These are phyloP conservation scores for Drosophila orosa DNA, from an alignment of 1,140 invertebrate species.

Conservation along the genomic window DNA sequence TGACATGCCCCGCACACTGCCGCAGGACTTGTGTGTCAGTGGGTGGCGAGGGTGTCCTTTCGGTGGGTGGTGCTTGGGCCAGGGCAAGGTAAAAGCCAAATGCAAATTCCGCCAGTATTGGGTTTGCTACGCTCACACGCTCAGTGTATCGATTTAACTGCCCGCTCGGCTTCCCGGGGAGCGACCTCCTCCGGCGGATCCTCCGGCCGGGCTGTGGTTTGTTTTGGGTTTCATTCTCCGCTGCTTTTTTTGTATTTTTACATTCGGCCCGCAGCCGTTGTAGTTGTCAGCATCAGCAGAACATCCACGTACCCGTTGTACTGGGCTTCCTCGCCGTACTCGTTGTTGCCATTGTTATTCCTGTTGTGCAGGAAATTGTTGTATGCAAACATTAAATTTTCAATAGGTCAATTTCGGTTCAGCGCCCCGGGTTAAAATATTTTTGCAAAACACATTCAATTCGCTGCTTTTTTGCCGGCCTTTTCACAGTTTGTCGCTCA, in stretches of 20 bases:
- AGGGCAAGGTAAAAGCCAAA: slow-evolving; percentile 47
- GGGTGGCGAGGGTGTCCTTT: slow-evolving; percentile 5
- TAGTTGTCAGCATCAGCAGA: slow-evolving; percentile 66
- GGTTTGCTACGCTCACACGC: slow-evolving; percentile 64
- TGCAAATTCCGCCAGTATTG: slow-evolving; percentile 75
- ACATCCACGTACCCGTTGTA: slow-evolving; percentile 28
- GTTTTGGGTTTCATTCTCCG: slow-evolving; percentile 50
- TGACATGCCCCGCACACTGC: slow-evolving; percentile 60
- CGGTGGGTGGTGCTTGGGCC: slow-evolving; percentile 1
- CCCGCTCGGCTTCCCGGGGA: slow-evolving; percentile 58
- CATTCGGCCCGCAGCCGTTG: slow-evolving; percentile 48
- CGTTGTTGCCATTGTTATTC: slow-evolving; percentile 40
- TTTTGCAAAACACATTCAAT: slow-evolving; percentile 47
- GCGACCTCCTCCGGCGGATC: slow-evolving; percentile 39
- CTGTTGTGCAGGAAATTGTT: slow-evolving; percentile 69
- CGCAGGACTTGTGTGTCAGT: slow-evolving; percentile 21
- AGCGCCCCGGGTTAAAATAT: slow-evolving; percentile 26
- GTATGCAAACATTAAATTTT: slow-evolving; percentile 79
- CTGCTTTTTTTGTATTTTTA: slow-evolving; percentile 28
- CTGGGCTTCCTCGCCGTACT: slow-evolving; percentile 2
- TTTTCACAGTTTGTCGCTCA: slow-evolving; percentile 41
- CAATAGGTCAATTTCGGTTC: slow-evolving; percentile 63
- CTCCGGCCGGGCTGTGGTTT: slow-evolving; percentile 56
- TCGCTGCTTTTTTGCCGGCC: slow-evolving; percentile 19
- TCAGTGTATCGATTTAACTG: slow-evolving; percentile 78